phyloP scores from a whole-genome alignment of 2,888 invertebrate genomes.

The Macaria notata region DNA sequence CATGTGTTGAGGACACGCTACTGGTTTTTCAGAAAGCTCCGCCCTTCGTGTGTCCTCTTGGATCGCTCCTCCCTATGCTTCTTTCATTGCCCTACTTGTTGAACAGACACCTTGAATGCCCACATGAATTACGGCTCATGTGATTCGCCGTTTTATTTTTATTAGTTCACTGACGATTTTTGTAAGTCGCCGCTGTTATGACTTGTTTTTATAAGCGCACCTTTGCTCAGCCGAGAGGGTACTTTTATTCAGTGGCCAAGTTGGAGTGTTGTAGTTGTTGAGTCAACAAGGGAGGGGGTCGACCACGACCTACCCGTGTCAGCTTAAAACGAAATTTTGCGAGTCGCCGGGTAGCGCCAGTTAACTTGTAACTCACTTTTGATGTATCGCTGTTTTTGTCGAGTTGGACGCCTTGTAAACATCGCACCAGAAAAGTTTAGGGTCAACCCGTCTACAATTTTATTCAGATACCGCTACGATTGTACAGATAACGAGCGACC shows the following conservation, averaged over 20 bases:
- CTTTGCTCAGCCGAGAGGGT: conserved; percentile 39
- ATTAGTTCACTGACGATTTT: conserved; percentile 38
- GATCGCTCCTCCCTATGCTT: conserved; percentile 74
- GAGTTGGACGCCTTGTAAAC: conserved; percentile 69
- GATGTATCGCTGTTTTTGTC: conserved; percentile 77
- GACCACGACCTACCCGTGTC: conserved; percentile 49
- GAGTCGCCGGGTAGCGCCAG: conserved; percentile 59
- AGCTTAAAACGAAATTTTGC: conserved; percentile 65
- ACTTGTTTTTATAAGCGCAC: conserved; percentile 35
- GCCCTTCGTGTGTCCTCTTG: conserved; percentile 67
- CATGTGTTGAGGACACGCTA: conserved; percentile 66
- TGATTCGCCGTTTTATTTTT: conserved; percentile 60
- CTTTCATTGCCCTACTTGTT: conserved; percentile 68
- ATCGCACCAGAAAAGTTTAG: conserved; percentile 64
- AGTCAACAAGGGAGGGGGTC: conserved; percentile 52
- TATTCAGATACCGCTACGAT: conserved; percentile 46
- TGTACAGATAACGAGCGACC: conserved; percentile 15
- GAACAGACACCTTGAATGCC: conserved; percentile 61
- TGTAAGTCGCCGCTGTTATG: conserved; percentile 37
- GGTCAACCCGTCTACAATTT: conserved; percentile 47
- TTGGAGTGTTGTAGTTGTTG: conserved; percentile 54
- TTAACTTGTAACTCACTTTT: conserved; percentile 77
- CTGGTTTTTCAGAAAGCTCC: conserved; percentile 72
- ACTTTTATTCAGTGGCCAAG: conserved; percentile 47
- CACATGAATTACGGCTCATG: conserved; percentile 59